Evolutionary conservation across 2,113 vertebrate species (phyloP).

Genomic region (Ictalurus punctatus): DNA sequence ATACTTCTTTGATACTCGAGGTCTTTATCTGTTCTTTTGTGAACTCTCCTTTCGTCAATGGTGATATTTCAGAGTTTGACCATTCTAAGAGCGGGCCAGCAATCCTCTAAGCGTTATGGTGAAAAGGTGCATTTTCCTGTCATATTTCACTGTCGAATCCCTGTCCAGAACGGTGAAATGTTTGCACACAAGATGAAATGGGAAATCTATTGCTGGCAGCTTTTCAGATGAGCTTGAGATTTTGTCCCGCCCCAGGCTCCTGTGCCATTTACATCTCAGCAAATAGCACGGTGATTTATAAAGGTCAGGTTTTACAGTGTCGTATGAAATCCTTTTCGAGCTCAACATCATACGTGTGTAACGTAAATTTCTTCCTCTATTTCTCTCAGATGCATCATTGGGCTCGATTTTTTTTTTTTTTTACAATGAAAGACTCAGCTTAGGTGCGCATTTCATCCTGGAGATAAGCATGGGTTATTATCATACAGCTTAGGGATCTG

Average conservation of each 20-base stretch:
- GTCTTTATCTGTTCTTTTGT: neutral
- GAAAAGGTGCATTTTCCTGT: constrained; percentile 15
- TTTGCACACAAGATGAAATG: constrained; percentile 47
- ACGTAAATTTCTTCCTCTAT: neutral
- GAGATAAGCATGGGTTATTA: no score
- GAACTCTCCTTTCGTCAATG: neutral
- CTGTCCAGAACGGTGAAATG: neutral
- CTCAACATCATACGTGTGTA: neutral
- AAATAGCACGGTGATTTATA: constrained; percentile 42
- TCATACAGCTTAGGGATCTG: neutral
- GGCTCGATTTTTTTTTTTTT: neutral
- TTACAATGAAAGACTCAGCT: neutral
- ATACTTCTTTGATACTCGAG: neutral
- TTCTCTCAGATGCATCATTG: neutral
- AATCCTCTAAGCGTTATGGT: neutral
- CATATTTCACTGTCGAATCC: neutral
- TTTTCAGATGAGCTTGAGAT: neutral
- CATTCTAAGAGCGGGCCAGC: neutral
- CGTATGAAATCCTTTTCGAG: neutral
- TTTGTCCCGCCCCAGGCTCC: constrained; percentile 12
- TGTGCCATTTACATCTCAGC: constrained; percentile 13
- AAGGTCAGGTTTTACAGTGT: constrained; percentile 30
- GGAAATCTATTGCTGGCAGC: constrained; percentile 19
- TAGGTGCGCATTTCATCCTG: neutral
- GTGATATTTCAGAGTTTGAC: neutral